Base-by-base conservation (phyloP, 2,797 vertebrate species). In the Decapterus maruadsi region DNA sequence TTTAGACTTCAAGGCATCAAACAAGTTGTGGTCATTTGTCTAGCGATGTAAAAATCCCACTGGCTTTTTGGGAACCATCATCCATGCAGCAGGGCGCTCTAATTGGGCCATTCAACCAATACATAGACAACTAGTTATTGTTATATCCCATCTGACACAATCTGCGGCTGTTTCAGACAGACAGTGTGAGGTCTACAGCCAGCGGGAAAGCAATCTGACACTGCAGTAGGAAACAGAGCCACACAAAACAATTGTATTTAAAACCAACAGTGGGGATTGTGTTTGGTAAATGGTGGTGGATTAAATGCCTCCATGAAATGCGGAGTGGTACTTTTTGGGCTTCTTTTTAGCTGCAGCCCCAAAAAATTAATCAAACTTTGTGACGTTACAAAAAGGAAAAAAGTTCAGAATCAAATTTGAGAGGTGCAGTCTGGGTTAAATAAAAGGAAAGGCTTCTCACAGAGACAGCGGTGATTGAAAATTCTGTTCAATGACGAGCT, bases 251-350 rank as follows among this genome's bases (percentile, higher is more conserved):
- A 13, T 11, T 13, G 13, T n/a, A 64, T 63, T 42, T 19, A 48
- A n/a, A 29, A 51, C 10, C 42, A 58, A 29, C 50, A 57, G 14
- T 3, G 22, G 10, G 10, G 26, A 4, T 31, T 53, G 45, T 59
- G n/a, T 46, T 43, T 38, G 10, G 43, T 1, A 61, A 68, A 55
- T 51, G 17, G n/a, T 43, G 31, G 3, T 53, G 50, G 43, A 75
- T 48, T 53, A 29, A 68, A 46, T 60, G 31, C 58, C 26, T 71
- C 46, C 48, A 20, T n/a, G 20, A 72, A 66, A 48, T 14, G 14
- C 61, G 38, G 38, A 68, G 48, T 20, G 1, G 20, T 56, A 38
- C 17, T 40, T 19, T 4, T 16, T 45, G 2, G 2, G 26, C 17
- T 5, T 9, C 38, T n/a, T 62, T 40, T 58, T 36, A 58, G 20